A percentile compares a stretch with the other conserved stretches of the same genome.
Conservation (phyloP, 2,888 invertebrate genomes). For the Eledone cirrhosa region DNA sequence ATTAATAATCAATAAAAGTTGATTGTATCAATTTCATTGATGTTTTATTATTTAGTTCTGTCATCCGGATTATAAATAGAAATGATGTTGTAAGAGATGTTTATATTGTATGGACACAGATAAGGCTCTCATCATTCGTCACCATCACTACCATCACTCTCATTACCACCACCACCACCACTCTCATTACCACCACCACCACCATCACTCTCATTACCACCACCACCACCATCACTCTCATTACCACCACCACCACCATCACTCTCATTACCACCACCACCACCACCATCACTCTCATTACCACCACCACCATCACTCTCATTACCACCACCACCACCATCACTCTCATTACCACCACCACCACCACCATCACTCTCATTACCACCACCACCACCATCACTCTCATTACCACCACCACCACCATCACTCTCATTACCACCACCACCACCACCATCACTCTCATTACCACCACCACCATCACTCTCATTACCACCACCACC, state of each 20-base stretch:
- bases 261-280: slow-evolving; percentile 41
- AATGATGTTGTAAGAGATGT: too few species aligned
- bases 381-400: slow-evolving; percentile 10
- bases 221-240: neutral
- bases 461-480: neutral
- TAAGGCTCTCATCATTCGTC: too few species aligned
- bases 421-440: slow-evolving; percentile 7
- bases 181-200: too few species aligned
- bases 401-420: slow-evolving; percentile 12
- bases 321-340: neutral
- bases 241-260: neutral
- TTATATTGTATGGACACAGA: too few species aligned
- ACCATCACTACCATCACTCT: too few species aligned
- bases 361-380: neutral
- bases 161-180: too few species aligned
- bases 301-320: too few species aligned
- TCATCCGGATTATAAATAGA: too few species aligned
- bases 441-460: slow-evolving; percentile 18
- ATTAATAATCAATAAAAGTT: too few species aligned
- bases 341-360: slow-evolving; percentile 4
- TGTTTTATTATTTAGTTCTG: too few species aligned
- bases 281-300: slow-evolving; percentile 36
- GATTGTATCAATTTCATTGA: too few species aligned
- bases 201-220: slow-evolving; percentile 14
- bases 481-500: slow-evolving; percentile 8